Evolutionary conservation across 2,113 vertebrate species (phyloP).

Genomic region (Perca flavescens): DNA sequence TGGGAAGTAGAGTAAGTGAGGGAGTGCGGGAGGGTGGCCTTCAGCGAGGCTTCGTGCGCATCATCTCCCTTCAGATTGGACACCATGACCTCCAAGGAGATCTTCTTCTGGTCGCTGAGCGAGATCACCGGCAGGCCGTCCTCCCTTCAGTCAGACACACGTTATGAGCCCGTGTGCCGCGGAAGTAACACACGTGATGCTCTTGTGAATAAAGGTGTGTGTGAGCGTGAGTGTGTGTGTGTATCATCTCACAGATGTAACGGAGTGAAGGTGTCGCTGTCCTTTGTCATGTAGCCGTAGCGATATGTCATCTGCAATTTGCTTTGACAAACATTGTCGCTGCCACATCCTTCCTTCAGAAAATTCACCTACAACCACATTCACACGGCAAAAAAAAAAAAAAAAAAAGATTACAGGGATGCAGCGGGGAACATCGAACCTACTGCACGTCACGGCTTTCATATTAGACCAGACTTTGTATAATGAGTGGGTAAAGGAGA

Average conservation of each 20-base stretch:
- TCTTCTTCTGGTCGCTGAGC: slow-evolving; percentile 91
- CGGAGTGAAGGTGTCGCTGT: slow-evolving; percentile 84
- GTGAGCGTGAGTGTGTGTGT: background rate
- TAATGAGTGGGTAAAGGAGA: too few species aligned
- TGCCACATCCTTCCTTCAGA: slow-evolving; percentile 93
- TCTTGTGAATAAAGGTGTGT: background rate
- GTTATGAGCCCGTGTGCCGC: background rate
- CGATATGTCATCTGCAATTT: slow-evolving; percentile 89
- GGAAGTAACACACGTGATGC: background rate
- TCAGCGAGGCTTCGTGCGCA: slow-evolving; percentile 90
- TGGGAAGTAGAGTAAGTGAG: slow-evolving; percentile 88
- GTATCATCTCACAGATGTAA: slow-evolving; percentile 85
- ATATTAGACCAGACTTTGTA: too few species aligned
- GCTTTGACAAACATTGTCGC: slow-evolving; percentile 90
- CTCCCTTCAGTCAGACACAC: slow-evolving; percentile 79
- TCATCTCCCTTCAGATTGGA: slow-evolving; percentile 91
- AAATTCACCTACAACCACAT: slow-evolving; percentile 89
- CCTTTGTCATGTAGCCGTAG: slow-evolving; percentile 85
- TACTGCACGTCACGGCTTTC: background rate
- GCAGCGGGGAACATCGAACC: background rate
- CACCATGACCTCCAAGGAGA: slow-evolving; percentile 92
- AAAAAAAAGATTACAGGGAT: background rate
- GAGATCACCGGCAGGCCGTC: slow-evolving; percentile 85
- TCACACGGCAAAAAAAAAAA: background rate
- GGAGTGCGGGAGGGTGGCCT: slow-evolving; percentile 85